phyloP scores from a whole-genome alignment of 2,888 invertebrate species.

The Ichneumoninae sp. region DNA sequence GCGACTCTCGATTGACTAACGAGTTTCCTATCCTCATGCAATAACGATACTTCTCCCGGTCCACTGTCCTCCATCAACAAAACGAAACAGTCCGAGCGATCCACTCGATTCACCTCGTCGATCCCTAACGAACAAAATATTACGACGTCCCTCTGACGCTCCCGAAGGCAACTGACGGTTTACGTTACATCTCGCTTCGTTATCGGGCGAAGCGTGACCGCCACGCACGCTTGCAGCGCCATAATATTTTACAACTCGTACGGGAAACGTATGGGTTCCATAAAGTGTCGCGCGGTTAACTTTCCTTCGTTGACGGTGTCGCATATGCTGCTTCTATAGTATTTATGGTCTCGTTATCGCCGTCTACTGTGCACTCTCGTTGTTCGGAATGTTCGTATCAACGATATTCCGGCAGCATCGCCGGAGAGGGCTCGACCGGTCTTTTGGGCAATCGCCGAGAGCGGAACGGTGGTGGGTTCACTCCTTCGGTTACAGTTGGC shows the following conservation, averaged over 20 bases:
- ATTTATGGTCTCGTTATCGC: conserved; percentile 1
- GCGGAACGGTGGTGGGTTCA: background rate
- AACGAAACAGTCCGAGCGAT: background rate
- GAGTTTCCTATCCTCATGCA: background rate
- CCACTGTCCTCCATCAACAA: too few relatives aligned
- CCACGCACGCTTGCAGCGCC: background rate
- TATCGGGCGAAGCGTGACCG: background rate
- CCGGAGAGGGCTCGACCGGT: too few relatives aligned
- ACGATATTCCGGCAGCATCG: background rate
- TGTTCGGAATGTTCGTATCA: background rate
- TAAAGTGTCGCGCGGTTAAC: background rate
- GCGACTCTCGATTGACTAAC: background rate
- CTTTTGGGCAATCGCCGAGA: background rate
- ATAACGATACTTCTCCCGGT: too few relatives aligned
- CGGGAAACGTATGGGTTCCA: background rate
- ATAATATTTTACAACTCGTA: background rate
- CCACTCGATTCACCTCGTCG: background rate
- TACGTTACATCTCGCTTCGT: background rate
- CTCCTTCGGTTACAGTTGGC: background rate
- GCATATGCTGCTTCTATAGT: background rate
- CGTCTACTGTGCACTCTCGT: background rate
- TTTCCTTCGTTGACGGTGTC: background rate
- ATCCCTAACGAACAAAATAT: background rate
- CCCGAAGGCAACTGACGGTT: background rate
- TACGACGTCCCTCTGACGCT: too few relatives aligned